Base-by-base conservation (phyloP, 2,797 vertebrate species). In the Microctenopoma steveboyesi region DNA sequence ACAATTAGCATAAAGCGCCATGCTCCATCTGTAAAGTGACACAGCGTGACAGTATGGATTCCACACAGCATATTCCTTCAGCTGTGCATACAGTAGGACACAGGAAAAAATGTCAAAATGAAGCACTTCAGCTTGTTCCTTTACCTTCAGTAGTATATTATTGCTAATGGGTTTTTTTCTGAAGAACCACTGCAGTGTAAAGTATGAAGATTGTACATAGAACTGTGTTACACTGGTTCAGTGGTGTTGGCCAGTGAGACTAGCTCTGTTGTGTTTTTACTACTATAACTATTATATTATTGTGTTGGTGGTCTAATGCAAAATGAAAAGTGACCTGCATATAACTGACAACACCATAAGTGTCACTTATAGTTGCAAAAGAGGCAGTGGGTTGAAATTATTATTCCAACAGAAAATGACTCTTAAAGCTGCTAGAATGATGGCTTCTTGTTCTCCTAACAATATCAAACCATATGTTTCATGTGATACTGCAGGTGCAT, bases 101-200 rank as follows among this genome's bases (percentile, higher is more conserved):
- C 49, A 64, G 9, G 39, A 5, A 61, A 28, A 39, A 33, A 18
- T 6, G 5, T 33, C 30, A 6, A 6, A 39, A 37, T 43, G 18
- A 63, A 42, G 54, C 35, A 52, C 50, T 50, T 65, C 47, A 55
- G 48, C 4, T 28, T 52, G n/a, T 68, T 7, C 53, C 48, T 46
- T 2, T 27, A 30, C 9, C 3, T 13, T 11, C 8, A 2, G 5
- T 27, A 16, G 27, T 35, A 18, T 35, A 30, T 37, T 27, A 14
- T 22, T 12, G n/a, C n/a, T 13, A 7, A 35, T 12, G 7, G 22
- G 22, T 22, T 22, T 22, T 14, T 37, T 47, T 47, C 30, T 14
- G 3, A 39, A 27, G 3, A 55, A 37, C 28, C 9, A 11, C 2
- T 11, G 62, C 46, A 10, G 43, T 43, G 1, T 16, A 5, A 39